Percentiles rank a stretch among this genome's conserved stretches.
These are phyloP conservation scores for Cyprinodon diabolis DNA, from an alignment of 2,797 vertebrate genomes.

Conservation along the genomic window DNA sequence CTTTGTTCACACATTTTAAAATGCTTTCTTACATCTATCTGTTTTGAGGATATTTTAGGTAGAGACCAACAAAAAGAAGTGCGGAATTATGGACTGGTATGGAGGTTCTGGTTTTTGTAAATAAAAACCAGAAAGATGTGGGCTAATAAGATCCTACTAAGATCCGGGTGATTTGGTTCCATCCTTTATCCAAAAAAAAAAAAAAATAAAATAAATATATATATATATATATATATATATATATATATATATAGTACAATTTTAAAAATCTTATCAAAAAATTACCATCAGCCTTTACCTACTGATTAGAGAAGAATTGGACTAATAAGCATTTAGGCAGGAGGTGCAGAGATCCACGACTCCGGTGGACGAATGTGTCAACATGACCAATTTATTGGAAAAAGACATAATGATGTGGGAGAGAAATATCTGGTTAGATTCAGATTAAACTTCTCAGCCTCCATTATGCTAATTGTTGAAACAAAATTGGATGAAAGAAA, in stretches of 20 bases:
- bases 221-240: no score
- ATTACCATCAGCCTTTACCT: neutral
- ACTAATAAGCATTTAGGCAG: neutral
- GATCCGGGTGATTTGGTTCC: neutral
- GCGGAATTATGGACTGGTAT: no score
- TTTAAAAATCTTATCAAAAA: neutral
- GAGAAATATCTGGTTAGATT: neutral
- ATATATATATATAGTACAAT: neutral
- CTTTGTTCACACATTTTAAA: constrained; percentile 13
- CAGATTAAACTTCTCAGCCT: neutral
- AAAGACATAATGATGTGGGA: neutral
- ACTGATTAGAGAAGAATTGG: neutral
- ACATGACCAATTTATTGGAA: neutral
- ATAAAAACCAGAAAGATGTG: neutral
- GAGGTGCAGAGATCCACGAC: neutral
- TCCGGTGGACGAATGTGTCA: neutral
- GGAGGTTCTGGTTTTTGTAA: neutral
- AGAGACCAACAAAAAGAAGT: neutral
- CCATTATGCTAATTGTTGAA: neutral
- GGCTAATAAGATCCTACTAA: neutral
- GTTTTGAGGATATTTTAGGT: neutral
- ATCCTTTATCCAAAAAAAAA: neutral
- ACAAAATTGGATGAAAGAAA: neutral
- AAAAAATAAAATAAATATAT: neutral
- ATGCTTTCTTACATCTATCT: neutral